A percentile compares a stretch with the other conserved stretches of the same genome.
Evolutionary conservation across 2,888 invertebrate genomes (phyloP).

Genomic region (Heliconius sara): DNA sequence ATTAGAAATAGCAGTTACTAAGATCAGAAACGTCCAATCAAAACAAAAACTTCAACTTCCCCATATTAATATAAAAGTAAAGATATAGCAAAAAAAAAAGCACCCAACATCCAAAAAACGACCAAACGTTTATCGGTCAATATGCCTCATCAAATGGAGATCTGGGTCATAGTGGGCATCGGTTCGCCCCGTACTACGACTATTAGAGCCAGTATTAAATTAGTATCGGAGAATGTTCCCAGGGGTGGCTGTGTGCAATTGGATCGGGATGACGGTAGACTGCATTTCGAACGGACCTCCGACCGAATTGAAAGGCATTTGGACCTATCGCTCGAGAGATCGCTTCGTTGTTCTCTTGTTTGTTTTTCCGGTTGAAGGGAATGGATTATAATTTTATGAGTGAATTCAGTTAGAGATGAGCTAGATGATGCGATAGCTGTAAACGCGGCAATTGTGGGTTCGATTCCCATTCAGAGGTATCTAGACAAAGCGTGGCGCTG

Average conservation of each 20-base stretch:
- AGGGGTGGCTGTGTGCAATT: slow-evolving; percentile 28
- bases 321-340: slow-evolving; percentile 2
- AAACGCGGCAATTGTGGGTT: background rate
- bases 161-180: slow-evolving; percentile 27
- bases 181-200: slow-evolving; percentile 15
- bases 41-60: no score
- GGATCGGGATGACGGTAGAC: slow-evolving; percentile 24
- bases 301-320: slow-evolving; percentile 17
- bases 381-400: background rate
- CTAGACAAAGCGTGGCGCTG: no score
- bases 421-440: background rate
- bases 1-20: no score
- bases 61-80: background rate
- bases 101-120: background rate
- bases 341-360: slow-evolving; percentile 11
- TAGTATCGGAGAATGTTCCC: slow-evolving; percentile 42
- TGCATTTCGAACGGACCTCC: slow-evolving; percentile 22
- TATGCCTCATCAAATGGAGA: slow-evolving; percentile 26
- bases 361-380: background rate
- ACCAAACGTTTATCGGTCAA: slow-evolving; percentile 15
- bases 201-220: slow-evolving; percentile 33
- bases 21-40: no score
- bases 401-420: background rate
- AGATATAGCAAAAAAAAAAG: background rate
- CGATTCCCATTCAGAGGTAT: no score